phyloP scores from a whole-genome alignment of 2,888 invertebrate species.

The Scaptomyza reducta region DNA sequence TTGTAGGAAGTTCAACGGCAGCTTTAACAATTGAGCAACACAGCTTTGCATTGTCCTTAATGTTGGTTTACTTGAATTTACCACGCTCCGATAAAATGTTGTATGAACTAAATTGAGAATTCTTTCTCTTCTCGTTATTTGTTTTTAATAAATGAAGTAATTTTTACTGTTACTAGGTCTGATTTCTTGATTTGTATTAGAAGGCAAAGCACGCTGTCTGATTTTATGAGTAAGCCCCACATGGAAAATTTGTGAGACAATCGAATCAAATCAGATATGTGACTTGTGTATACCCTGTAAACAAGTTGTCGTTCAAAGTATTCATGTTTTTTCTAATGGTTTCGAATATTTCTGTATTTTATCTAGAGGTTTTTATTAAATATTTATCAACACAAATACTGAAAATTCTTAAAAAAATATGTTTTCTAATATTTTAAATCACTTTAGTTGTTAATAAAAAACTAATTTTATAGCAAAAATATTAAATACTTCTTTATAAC shows the following conservation, averaged over 20 bases:
- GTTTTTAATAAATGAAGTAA: neutral
- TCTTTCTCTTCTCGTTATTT: no score
- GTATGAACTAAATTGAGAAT: neutral
- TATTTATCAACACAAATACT: no score
- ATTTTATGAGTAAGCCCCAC: neutral
- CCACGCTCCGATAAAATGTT: neutral
- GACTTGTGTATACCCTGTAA: neutral
- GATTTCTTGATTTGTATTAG: neutral
- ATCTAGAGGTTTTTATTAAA: no score
- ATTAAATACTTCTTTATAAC: no score
- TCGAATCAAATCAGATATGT: neutral
- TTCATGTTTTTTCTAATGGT: no score
- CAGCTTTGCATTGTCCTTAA: no score
- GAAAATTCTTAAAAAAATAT: no score
- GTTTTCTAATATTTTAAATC: no score
- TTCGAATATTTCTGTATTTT: no score
- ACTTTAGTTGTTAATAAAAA: no score
- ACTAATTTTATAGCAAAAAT: no score
- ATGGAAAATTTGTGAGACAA: neutral
- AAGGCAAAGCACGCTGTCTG: neutral
- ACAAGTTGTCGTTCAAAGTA: no score
- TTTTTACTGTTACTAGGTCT: conserved; percentile 1
- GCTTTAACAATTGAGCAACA: neutral
- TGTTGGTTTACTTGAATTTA: conserved; percentile 9
- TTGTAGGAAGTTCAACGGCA: neutral